Evolutionary conservation across 2,113 vertebrate species (phyloP).

Genomic region (Dromas ardeola): DNA sequence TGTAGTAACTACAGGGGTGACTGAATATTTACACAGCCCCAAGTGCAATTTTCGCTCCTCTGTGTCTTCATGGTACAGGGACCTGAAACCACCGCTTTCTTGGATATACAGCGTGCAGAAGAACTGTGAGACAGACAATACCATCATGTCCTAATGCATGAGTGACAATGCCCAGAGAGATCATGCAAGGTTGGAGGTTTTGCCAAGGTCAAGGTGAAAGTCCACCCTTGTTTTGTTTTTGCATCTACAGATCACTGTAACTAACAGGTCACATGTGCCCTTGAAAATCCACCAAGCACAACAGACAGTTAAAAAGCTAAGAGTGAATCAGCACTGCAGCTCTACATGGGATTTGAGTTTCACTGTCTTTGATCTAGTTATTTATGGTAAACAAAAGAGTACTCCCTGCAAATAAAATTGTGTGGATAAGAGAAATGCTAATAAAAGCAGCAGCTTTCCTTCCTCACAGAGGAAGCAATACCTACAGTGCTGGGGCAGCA

Average conservation of each 20-base stretch:
- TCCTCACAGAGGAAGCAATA: not conserved
- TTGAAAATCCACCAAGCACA: not conserved
- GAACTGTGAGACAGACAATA: not conserved
- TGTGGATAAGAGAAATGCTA: not conserved
- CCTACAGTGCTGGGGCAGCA: not conserved
- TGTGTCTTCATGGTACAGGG: not conserved
- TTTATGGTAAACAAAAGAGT: not conserved
- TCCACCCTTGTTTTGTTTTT: not conserved
- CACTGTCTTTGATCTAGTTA: not conserved
- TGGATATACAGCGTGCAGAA: not conserved
- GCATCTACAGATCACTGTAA: not conserved
- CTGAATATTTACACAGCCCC: not conserved
- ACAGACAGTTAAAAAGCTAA: not conserved
- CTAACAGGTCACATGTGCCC: not conserved
- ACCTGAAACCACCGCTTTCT: not conserved
- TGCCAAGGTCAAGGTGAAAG: not conserved
- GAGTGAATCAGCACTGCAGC: not conserved
- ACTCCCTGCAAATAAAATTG: not conserved
- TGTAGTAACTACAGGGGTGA: not conserved
- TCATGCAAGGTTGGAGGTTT: not conserved
- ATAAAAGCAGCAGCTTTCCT: not conserved
- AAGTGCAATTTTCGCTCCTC: not conserved
- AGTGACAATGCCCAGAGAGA: not conserved
- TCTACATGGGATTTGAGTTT: not conserved
- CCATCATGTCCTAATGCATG: not conserved